phyloP scores from a whole-genome alignment of 1,140 invertebrate genomes.

The Euura saliciscinereae region DNA sequence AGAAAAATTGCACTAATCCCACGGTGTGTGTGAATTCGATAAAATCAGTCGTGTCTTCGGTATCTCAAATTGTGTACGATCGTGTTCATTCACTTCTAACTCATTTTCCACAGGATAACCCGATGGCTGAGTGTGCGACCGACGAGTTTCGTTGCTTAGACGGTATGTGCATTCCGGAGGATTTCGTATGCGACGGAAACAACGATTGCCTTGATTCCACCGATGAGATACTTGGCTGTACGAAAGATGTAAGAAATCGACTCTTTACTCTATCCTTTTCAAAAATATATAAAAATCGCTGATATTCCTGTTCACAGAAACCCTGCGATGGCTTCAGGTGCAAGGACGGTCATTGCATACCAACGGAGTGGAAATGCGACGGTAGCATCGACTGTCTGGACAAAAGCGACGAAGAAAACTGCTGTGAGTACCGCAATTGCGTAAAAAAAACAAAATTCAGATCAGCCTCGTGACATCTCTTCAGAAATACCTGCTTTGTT shows the following conservation, averaged over 20 bases:
- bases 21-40: not conserved
- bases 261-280: not conserved
- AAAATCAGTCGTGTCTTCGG: too few relatives aligned
- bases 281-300: not conserved
- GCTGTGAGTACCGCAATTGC: slow-evolving; percentile 60
- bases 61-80: too few relatives aligned
- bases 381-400: slow-evolving; percentile 69
- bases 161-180: slow-evolving; percentile 75
- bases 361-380: slow-evolving; percentile 69
- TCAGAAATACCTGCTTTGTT: slow-evolving; percentile 55
- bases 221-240: slow-evolving; percentile 76
- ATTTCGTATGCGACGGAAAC: slow-evolving; percentile 79
- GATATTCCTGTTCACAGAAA: slow-evolving; percentile 48
- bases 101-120: not conserved
- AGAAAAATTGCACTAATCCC: slow-evolving; percentile 32
- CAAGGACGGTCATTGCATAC: slow-evolving; percentile 66
- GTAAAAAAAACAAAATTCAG: slow-evolving; percentile 56
- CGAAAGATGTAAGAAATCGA: slow-evolving; percentile 47
- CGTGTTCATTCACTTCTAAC: not conserved
- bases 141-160: slow-evolving; percentile 60
- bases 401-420: slow-evolving; percentile 69
- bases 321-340: slow-evolving; percentile 63
- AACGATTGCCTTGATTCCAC: slow-evolving; percentile 75
- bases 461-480: slow-evolving; percentile 60
- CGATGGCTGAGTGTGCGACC: not conserved